phyloP scores from a whole-genome alignment of 1,140 invertebrate genomes.

The Drosophila carrolli region DNA sequence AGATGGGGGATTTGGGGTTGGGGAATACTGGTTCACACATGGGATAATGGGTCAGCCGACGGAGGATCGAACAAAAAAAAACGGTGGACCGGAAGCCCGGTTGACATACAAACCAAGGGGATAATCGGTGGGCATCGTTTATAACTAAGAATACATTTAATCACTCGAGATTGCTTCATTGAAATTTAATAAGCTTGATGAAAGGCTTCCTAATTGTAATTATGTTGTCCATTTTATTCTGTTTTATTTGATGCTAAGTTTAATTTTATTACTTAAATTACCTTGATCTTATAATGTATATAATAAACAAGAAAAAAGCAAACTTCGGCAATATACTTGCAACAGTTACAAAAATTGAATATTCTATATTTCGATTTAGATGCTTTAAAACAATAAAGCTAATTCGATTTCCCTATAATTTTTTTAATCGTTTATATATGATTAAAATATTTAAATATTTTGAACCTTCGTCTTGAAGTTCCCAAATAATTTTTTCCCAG shows the following conservation, averaged over 20 bases:
- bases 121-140: slow-evolving; percentile 13
- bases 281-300: too few species aligned
- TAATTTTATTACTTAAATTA: too few species aligned
- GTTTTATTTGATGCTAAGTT: background rate
- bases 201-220: background rate
- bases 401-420: too few species aligned
- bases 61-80: background rate
- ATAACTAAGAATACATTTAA: slow-evolving; percentile 28
- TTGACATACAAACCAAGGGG: slow-evolving; percentile 40
- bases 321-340: too few species aligned
- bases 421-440: too few species aligned
- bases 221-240: background rate
- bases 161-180: slow-evolving; percentile 4
- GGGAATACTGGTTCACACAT: slow-evolving; percentile 43
- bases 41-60: slow-evolving; percentile 37
- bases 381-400: too few species aligned
- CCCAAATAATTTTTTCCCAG: slow-evolving; percentile 3
- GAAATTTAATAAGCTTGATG: background rate
- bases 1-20: slow-evolving; percentile 17
- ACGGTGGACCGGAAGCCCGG: slow-evolving; percentile 24
- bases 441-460: too few species aligned
- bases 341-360: too few species aligned
- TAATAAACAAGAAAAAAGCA: too few species aligned
- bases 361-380: too few species aligned
- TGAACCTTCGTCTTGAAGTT: background rate